Base-by-base conservation (phyloP, 2,797 vertebrate species). In the Microctenopoma stevenorrisi region DNA sequence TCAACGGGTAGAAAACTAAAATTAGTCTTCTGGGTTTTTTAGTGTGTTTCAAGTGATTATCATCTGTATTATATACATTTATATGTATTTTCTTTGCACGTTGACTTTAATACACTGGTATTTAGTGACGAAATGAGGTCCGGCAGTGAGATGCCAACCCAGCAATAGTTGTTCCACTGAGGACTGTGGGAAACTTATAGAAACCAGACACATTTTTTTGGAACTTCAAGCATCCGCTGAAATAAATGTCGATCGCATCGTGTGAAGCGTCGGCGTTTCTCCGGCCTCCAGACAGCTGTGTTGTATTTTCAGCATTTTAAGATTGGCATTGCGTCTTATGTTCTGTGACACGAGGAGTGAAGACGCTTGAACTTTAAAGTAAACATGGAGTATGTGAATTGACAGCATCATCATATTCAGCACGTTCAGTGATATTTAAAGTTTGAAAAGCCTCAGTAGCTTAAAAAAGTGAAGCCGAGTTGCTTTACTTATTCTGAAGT, bases 391-490 rank as follows among this genome's bases (percentile, higher is more conserved):
- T 38, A 38, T 38, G 11, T 18, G 9, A 58, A 56, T 64, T 49
- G 42, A 42, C 51, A 47, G 57, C 40, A 51, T 65, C 59, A 70
- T 74, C 58, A 30, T n/a, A 11, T 14, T 30, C 55, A 16, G 47
- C 33, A 28, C 4, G 47, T 33, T 42, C 25, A 6, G 10, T 25
- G 33, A 10, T 38, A 43, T 50, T 64, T 8, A 28, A 44, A 5
- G 40, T 72, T 72, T 63, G 10, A 43, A 55, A 50, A 40, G 18
- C 63, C 68, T 46, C n/a, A 0, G 62, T 55, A 62, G 61, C 56
- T 47, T 30, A 33, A 70, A 72, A 63, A 28, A 70, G 56, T 53
- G n/a, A 59, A 42, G 68, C 49, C 30, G 51, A 72, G 49, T 55
- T 26, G 44, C 26, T 48, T 64, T 16, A 59, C 30, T 5, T 33